Base-by-base conservation (phyloP, 37 sponge, comb jelly and placozoan genomes). In the Cliona cf. orientalis region DNA sequence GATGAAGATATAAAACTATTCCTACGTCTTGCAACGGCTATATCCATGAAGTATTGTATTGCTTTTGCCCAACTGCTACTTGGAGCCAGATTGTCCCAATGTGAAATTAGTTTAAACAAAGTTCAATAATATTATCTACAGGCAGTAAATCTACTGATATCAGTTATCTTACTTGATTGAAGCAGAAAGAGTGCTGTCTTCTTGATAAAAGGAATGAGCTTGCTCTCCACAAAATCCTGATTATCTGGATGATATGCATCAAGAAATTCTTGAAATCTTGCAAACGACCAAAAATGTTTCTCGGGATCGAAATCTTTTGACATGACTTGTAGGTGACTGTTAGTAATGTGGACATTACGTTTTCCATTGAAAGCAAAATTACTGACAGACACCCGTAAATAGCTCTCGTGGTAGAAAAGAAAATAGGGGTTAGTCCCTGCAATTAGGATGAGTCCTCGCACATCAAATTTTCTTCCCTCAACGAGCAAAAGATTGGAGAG, bases 371-470 rank as follows among this genome's bases (percentile, higher is more conserved):
- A 19, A 78, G 82, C 76, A 65, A 86, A 95, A 26, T 61, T 22
- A 46, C 86, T 74, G 42, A 91, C 26, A 1, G 91, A 80, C 46
- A 91, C 83, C 5, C 95, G 61, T 22, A 95, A 66, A 72, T 91
- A 95, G 35, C 95, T 92, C 3, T 89, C 85, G 58, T 91, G 95
- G 72, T 91, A 86, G 58, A 95, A 95, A 34, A 95, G 57, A 12
- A 91, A 41, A 39, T 80, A 95, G 1, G 95, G 95, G 39, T 33
- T 42, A 28, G 95, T 91, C 9, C 79, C 61, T 25, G 90, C 95
- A 63, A 95, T 88, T 46, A 95, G 46, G 3, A 95, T 34, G 17
- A 83, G 69, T 0, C 80, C 92, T 28, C 95, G 71, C 1, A 95
- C 62, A 74, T 95, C 95, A 79, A 95, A 95, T 39, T 95, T 95